Conservation (phyloP, 2,113 vertebrate species). For the Dipodomys stephensi region DNA sequence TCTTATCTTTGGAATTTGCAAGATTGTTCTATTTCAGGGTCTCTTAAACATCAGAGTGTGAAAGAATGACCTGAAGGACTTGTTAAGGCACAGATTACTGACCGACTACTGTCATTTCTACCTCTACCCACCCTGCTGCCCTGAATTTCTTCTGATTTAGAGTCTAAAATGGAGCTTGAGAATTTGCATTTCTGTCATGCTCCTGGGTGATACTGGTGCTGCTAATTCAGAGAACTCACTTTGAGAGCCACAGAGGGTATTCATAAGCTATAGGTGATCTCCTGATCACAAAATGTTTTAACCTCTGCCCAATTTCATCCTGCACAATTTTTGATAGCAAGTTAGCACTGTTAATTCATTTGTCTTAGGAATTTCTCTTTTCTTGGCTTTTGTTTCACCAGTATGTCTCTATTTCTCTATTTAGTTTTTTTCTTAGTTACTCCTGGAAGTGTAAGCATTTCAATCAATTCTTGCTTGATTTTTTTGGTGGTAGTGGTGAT, state of each 20-base stretch:
- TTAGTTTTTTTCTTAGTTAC: neutral
- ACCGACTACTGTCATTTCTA: neutral
- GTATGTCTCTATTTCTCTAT: neutral
- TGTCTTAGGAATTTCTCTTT: slow-evolving; percentile 40
- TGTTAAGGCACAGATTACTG: slow-evolving; percentile 6
- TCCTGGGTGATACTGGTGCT: neutral
- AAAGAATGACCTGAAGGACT: neutral
- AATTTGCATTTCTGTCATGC: neutral
- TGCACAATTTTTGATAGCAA: neutral
- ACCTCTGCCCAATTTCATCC: neutral
- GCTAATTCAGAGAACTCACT: neutral
- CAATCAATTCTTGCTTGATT: neutral
- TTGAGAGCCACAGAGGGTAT: neutral
- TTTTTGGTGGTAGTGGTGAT: too few species aligned
- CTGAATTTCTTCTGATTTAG: neutral
- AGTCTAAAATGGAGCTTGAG: neutral
- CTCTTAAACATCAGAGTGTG: neutral
- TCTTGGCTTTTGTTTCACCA: slow-evolving; percentile 33
- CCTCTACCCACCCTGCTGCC: neutral
- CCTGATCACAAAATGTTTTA: neutral
- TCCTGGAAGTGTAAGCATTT: slow-evolving; percentile 23
- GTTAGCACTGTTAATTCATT: slow-evolving; percentile 21
- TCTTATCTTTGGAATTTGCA: slow-evolving; percentile 12
- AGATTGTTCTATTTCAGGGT: neutral
- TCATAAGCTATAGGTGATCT: neutral